Conservation (phyloP, 2,888 invertebrate species). For the Cryptus viduatorius region DNA sequence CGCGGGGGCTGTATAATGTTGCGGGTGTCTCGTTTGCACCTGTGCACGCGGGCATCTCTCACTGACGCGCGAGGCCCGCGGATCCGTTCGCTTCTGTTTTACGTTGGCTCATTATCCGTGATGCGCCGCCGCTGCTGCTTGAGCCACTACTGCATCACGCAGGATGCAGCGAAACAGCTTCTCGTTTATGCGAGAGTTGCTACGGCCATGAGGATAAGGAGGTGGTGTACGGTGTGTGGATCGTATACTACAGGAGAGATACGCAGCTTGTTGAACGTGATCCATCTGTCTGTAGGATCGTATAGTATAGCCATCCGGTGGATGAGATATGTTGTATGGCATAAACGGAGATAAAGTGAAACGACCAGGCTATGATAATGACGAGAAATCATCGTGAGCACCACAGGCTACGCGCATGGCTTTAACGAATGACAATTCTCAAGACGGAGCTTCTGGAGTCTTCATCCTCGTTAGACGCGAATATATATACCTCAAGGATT, state of each 20-base stretch:
- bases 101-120: slow-evolving; percentile 70
- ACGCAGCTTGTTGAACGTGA: slow-evolving; percentile 57
- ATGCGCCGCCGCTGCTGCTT: slow-evolving; percentile 59
- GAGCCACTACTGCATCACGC: slow-evolving; percentile 47
- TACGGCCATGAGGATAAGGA: slow-evolving; percentile 46
- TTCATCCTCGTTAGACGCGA: slow-evolving; percentile 43
- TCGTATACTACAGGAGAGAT: slow-evolving; percentile 7
- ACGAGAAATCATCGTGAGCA: slow-evolving; percentile 45
- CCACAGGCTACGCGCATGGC: slow-evolving; percentile 1
- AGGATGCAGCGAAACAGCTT: slow-evolving; percentile 46
- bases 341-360: slow-evolving; percentile 64
- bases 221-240: slow-evolving; percentile 47
- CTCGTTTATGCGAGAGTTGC: slow-evolving; percentile 65
- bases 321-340: slow-evolving; percentile 52
- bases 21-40: slow-evolving; percentile 73
- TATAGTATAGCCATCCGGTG: slow-evolving; percentile 27
- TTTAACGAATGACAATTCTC: slow-evolving; percentile 50
- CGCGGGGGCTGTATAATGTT: slow-evolving; percentile 64
- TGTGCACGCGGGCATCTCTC: slow-evolving; percentile 62
- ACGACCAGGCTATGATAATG: slow-evolving; percentile 54
- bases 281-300: slow-evolving; percentile 61
- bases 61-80: slow-evolving; percentile 51
- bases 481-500: slow-evolving; percentile 35
- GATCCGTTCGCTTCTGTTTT: slow-evolving; percentile 72
- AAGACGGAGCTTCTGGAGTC: background rate